These are phyloP conservation scores for Grus americana DNA, from an alignment of 2,113 vertebrate species.

Conservation along the genomic window DNA sequence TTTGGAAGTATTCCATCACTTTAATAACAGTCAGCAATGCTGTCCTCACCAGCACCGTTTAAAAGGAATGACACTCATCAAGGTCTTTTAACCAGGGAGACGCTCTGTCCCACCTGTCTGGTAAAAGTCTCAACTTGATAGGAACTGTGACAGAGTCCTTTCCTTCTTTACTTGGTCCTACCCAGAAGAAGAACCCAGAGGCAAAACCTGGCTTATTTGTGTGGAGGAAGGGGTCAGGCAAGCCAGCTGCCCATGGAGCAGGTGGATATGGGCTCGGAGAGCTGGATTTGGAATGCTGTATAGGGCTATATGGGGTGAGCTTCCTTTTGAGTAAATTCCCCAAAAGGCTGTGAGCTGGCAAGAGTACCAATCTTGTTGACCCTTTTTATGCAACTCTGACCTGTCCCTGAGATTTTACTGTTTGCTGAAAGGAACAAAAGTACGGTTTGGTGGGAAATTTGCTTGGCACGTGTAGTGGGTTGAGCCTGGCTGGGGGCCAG, in stretches of 20 bases:
- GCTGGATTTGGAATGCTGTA: neutral
- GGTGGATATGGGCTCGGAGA: rapidly evolving
- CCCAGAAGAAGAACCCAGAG: neutral
- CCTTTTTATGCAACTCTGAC: neutral
- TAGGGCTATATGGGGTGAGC: neutral
- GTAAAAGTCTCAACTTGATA: neutral
- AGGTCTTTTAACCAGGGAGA: neutral
- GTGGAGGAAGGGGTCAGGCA: neutral
- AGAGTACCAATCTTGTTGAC: neutral
- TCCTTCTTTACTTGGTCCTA: neutral
- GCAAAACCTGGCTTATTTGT: neutral
- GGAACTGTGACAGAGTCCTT: neutral
- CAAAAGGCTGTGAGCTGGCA: neutral
- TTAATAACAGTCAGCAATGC: neutral
- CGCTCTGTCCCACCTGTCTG: neutral
- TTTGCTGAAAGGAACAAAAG: neutral
- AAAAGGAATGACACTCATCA: neutral
- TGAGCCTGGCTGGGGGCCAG: too few species aligned
- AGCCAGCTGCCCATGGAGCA: neutral
- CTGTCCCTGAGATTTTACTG: neutral
- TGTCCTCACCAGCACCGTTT: neutral
- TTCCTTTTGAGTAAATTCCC: neutral
- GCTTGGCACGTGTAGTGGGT: too few species aligned
- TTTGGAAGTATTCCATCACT: neutral
- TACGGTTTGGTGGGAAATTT: neutral